Percentiles rank a stretch among this genome's conserved stretches.
Evolutionary conservation across 2,888 invertebrate species (phyloP).

Genomic region (Ochropleura leucogaster): DNA sequence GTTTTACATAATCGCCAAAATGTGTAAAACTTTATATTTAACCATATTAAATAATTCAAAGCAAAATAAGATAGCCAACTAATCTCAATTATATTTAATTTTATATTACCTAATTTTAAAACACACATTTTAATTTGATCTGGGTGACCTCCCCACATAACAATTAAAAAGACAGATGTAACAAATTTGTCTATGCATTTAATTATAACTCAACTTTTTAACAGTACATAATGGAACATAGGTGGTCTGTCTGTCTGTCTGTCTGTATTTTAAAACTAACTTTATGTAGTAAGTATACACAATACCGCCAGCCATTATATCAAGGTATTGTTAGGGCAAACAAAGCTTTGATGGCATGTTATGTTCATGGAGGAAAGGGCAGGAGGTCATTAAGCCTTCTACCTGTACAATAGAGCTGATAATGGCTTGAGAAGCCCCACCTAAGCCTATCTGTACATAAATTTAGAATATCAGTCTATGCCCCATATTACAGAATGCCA

Average conservation of each 20-base stretch:
- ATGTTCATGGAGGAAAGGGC: constrained; percentile 50
- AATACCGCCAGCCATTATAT: constrained; percentile 39
- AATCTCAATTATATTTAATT: neutral
- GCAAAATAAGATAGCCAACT: neutral
- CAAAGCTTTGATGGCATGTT: constrained; percentile 48
- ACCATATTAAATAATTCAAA: no score
- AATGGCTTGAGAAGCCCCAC: constrained; percentile 10
- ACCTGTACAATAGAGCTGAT: constrained; percentile 12
- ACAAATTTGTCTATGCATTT: neutral
- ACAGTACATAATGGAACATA: no score
- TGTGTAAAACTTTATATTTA: no score
- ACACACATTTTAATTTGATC: neutral
- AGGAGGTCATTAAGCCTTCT: constrained; percentile 38
- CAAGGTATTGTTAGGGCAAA: constrained; percentile 54
- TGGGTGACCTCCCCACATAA: neutral
- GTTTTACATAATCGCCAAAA: neutral
- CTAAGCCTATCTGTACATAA: neutral
- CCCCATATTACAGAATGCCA: neutral
- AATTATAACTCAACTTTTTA: constrained; percentile 25
- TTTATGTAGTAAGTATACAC: constrained; percentile 18
- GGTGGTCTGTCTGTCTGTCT: constrained; percentile 4
- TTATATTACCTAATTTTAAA: neutral
- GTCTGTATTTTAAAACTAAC: neutral
- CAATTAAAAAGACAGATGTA: neutral
- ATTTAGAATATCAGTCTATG: neutral